Conservation (phyloP, 1,140 invertebrate species). For the Neodiprion pinetum region DNA sequence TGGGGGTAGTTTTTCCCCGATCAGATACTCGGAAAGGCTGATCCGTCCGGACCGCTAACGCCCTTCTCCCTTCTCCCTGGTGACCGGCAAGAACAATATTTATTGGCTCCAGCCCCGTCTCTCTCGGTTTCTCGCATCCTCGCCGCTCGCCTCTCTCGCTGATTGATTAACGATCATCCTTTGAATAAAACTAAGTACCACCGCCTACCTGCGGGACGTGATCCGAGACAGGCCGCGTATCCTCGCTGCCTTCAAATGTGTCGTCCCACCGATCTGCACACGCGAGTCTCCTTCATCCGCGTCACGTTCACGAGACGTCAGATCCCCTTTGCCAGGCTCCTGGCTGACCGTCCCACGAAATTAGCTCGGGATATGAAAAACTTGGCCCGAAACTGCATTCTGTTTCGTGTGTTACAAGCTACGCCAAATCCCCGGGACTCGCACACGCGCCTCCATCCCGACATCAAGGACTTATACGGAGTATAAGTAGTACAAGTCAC, state of each 20-base stretch:
- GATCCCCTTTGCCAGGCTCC: not conserved
- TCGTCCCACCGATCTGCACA: too few species aligned
- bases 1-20: constrained; percentile 28
- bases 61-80: not conserved
- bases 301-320: too few species aligned
- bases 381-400: too few species aligned
- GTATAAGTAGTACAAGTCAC: too few species aligned
- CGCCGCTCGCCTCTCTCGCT: constrained; percentile 17
- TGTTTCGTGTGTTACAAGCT: too few species aligned
- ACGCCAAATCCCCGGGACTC: too few species aligned
- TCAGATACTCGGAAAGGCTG: constrained; percentile 41
- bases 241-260: constrained; percentile 8
- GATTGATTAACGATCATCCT: constrained; percentile 53
- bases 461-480: too few species aligned
- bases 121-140: constrained; percentile 3
- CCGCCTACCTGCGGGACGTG: constrained; percentile 16
- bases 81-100: constrained; percentile 47
- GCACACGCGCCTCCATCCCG: too few species aligned
- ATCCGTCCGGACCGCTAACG: not conserved
- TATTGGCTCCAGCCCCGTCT: constrained; percentile 36
- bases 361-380: constrained; percentile 1
- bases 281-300: not conserved
- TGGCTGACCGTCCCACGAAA: constrained; percentile 2
- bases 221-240: constrained; percentile 21
- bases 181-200: constrained; percentile 48